A percentile compares a stretch with the other conserved stretches of the same genome.
These are phyloP conservation scores for Colistium nudipinnis DNA, from an alignment of 2,113 vertebrate genomes.

Conservation along the genomic window DNA sequence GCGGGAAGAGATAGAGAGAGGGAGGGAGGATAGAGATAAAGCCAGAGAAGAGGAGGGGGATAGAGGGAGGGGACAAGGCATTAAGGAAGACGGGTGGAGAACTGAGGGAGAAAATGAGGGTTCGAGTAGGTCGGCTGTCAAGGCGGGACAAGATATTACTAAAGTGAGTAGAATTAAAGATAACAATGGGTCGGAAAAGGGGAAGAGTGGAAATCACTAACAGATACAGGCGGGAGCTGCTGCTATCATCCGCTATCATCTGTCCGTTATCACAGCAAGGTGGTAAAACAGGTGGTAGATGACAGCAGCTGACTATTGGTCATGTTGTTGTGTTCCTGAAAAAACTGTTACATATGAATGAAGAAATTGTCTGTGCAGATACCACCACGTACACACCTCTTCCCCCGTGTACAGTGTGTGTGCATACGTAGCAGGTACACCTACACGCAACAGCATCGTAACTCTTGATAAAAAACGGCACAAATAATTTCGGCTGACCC, in stretches of 20 bases:
- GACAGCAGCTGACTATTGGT: neutral
- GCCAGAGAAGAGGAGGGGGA: constrained; percentile 37
- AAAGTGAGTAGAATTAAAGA: constrained; percentile 14
- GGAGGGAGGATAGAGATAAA: constrained; percentile 9
- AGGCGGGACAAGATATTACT: constrained; percentile 23
- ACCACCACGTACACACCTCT: too few species aligned
- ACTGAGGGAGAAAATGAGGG: constrained; percentile 23
- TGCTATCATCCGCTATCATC: too few species aligned
- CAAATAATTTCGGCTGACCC: neutral
- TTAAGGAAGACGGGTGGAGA: constrained; percentile 36
- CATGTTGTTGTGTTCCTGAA: constrained; percentile 1
- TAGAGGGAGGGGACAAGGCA: constrained; percentile 43
- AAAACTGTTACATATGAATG: constrained; percentile 7
- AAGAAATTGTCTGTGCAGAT: neutral
- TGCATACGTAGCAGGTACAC: neutral
- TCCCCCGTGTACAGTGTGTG: neutral
- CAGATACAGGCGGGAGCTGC: neutral
- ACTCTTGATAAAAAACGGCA: constrained; percentile 6
- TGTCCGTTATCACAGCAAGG: constrained; percentile 2
- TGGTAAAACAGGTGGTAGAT: neutral
- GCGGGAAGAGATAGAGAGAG: constrained; percentile 26
- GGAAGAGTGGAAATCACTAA: neutral
- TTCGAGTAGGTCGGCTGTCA: constrained; percentile 10
- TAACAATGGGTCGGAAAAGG: neutral
- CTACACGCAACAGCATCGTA: neutral